Conservation (phyloP, 2,113 vertebrate genomes). For the Phyllostomus discolor region DNA sequence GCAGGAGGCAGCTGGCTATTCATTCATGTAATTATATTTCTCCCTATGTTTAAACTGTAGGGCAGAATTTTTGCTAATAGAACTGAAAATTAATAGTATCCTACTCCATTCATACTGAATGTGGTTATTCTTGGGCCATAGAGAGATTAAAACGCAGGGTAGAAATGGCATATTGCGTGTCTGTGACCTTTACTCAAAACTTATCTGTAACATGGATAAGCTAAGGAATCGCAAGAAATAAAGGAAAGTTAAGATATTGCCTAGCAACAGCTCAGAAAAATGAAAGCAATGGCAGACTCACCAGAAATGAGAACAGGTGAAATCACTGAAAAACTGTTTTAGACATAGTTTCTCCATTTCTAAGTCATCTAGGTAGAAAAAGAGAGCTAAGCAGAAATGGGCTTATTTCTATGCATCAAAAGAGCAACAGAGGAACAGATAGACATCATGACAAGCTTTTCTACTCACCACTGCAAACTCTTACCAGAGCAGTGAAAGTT, state of each 20-base stretch:
- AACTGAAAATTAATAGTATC: neutral
- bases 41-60: conserved; percentile 30
- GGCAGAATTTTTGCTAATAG: conserved; percentile 47
- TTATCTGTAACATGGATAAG: neutral
- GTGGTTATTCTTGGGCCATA: neutral
- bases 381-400: conserved; percentile 45
- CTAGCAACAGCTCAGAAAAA: conserved; percentile 19
- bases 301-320: conserved; percentile 39
- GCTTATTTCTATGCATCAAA: conserved; percentile 53
- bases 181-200: neutral
- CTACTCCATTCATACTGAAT: neutral
- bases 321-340: conserved; percentile 59
- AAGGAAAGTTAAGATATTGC: conserved; percentile 10
- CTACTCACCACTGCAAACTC: conserved; percentile 14
- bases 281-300: conserved; percentile 18
- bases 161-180: neutral
- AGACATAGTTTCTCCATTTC: conserved; percentile 41
- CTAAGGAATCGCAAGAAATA: neutral
- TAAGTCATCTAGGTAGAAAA: conserved; percentile 43
- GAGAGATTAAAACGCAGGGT: neutral
- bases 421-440: conserved; percentile 18
- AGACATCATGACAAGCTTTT: conserved; percentile 38
- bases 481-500: neutral
- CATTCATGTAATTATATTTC: conserved; percentile 52
- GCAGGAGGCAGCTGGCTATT: conserved; percentile 29